phyloP scores from a whole-genome alignment of 2,113 vertebrate species.

The Glaucidium brasilianum region DNA sequence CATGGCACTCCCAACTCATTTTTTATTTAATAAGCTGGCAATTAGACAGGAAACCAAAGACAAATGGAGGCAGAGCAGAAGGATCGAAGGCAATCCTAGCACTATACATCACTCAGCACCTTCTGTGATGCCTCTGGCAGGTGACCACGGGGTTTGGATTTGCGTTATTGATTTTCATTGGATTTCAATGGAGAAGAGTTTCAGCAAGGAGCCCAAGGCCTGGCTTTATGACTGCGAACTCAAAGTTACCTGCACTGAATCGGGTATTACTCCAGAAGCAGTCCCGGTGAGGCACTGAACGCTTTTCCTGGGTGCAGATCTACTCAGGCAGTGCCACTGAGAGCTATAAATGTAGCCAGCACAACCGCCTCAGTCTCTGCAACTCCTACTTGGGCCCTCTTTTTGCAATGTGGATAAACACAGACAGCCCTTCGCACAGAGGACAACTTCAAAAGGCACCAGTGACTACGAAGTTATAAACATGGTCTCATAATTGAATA shows the following conservation, averaged over 20 bases:
- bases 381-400: fast-evolving
- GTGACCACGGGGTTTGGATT: background rate
- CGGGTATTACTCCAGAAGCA: background rate
- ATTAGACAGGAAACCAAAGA: background rate
- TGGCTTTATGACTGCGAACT: background rate
- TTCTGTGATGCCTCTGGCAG: background rate
- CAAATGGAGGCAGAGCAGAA: background rate
- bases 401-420: too few relatives aligned
- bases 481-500: fast-evolving
- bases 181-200: background rate
- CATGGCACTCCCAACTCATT: background rate
- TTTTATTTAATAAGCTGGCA: background rate
- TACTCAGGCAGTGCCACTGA: fast-evolving
- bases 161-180: background rate
- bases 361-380: background rate
- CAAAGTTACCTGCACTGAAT: fast-evolving
- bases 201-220: background rate
- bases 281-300: fast-evolving
- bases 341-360: too few relatives aligned
- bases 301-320: background rate
- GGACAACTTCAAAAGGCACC: background rate
- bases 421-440: background rate
- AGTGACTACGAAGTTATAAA: background rate
- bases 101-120: background rate
- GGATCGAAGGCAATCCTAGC: background rate